Percentiles rank a stretch among this genome's conserved stretches.
Evolutionary conservation across 35 echinoderm and acorn worm species (phyloP).

Genomic region (Anneissia japonica): DNA sequence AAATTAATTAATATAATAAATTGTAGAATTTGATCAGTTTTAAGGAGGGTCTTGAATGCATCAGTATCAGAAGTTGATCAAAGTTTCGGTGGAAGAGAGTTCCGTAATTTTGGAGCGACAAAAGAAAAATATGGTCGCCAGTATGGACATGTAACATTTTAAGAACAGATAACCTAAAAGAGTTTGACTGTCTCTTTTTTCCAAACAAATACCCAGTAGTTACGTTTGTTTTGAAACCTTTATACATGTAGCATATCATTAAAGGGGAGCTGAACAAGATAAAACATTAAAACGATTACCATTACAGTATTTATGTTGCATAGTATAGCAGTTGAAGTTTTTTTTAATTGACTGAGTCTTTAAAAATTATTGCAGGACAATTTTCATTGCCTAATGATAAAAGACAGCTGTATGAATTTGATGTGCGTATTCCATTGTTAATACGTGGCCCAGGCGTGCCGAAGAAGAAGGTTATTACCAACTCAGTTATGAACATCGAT

Average conservation of each 20-base stretch:
- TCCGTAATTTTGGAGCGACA: no score
- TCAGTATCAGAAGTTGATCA: no score
- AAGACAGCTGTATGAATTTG: slow-evolving; percentile 96
- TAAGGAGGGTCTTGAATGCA: no score
- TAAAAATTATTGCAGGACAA: slow-evolving; percentile 65
- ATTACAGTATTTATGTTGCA: background rate
- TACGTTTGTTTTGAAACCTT: no score
- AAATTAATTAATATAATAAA: no score
- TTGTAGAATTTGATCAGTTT: no score
- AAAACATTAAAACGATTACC: background rate
- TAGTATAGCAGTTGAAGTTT: background rate
- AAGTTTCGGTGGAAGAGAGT: no score
- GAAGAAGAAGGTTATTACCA: slow-evolving; percentile 20
- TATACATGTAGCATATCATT: background rate
- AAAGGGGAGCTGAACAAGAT: background rate
- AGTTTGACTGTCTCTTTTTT: no score
- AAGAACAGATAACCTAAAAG: no score
- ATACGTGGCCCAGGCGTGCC: slow-evolving; percentile 75
- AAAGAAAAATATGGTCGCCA: no score
- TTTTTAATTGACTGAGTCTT: background rate
- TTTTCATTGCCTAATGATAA: slow-evolving; percentile 95
- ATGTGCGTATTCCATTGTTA: slow-evolving; percentile 86
- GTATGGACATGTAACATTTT: no score
- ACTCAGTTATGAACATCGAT: slow-evolving; percentile 74
- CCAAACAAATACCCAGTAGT: no score